Evolutionary conservation across 2,797 vertebrate species (phyloP).

Genomic region (Macropodus opercularis): DNA sequence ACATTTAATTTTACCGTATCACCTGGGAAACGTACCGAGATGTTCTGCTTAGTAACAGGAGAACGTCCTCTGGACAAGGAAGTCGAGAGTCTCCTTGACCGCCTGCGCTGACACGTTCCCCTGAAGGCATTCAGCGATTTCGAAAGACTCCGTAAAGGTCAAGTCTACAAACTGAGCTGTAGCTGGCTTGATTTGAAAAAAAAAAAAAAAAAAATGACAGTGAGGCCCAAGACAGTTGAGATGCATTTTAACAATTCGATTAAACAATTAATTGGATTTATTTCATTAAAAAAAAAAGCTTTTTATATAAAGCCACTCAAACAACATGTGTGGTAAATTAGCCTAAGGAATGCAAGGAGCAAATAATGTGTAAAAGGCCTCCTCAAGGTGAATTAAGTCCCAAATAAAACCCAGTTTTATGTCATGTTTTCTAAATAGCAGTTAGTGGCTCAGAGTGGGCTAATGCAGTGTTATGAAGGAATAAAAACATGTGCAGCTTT

Average conservation of each 20-base stretch:
- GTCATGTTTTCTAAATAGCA: slow-evolving; percentile 1
- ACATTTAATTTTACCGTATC: too few species aligned
- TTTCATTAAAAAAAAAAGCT: too few species aligned
- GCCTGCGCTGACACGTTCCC: slow-evolving; percentile 4
- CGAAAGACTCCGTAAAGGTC: slow-evolving; percentile 53
- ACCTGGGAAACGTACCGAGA: background rate
- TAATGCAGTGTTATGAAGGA: background rate
- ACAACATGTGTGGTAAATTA: too few species aligned
- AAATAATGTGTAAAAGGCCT: background rate
- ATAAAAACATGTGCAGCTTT: background rate
- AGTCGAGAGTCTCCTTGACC: background rate
- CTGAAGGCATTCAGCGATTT: slow-evolving; percentile 30
- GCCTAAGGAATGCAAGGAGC: background rate
- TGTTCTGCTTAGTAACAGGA: background rate
- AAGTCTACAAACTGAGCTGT: slow-evolving; percentile 19
- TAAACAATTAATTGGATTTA: too few species aligned
- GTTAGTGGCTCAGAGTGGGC: background rate
- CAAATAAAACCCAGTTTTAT: too few species aligned
- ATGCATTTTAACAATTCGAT: too few species aligned
- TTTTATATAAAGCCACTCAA: too few species aligned
- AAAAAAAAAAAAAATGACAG: too few species aligned
- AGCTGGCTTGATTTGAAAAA: slow-evolving; percentile 11
- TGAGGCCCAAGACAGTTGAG: too few species aligned
- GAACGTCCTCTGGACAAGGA: background rate
- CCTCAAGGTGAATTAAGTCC: background rate